Evolutionary conservation across 2,797 vertebrate genomes (phyloP), one percentile per base, ranked within the genome.

Genomic region (Paramormyrops hopkinsi): DNA sequence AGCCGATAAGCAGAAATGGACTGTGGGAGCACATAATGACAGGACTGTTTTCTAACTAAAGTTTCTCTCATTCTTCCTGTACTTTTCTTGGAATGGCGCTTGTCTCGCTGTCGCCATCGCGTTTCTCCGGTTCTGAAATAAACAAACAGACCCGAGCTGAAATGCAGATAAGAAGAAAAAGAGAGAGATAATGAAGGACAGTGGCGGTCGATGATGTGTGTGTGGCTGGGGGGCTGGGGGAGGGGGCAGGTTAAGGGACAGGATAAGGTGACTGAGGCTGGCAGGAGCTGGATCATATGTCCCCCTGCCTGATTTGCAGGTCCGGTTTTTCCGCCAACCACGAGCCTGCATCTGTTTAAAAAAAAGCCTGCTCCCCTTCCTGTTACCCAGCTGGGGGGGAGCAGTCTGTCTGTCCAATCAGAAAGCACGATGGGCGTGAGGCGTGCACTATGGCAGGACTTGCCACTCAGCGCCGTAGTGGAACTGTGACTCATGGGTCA

Each of bases 1-100:
- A 79, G 29, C 87, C 62, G 62, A 92, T 90, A 90, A 90, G 89
- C 82, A 48, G n/a, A 22, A 90, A 88, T 90, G 90, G 37, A 88
- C 65, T 87, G 46, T 53, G 6, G 14, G 54, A 37, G 79, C 90
- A 22, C 82, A 12, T 86, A 56, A 59, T 90, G 59, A 90, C 86
- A 73, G 53, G 51, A 54, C 51, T 76, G 62, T n/a, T 65, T 89
- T 89, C 8, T 76, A 51, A n/a, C 11, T 12, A 4, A 86, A 37
- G 33, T 87, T 19, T 33, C 17, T 76, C 84, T 90, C 73, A 46
- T 88, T 89, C 41, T 88, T 88, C 89, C 88, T 82, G 41, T 62
- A 22, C 56, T 89, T 76, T 76, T 69, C 84, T 87, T 22, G 7
- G 84, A 89, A 59, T 73, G 88, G 17, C 88, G 22, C 29, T 86